phyloP scores from a whole-genome alignment of 2,888 invertebrate species.

The Lepidocyrtinus sp. region DNA sequence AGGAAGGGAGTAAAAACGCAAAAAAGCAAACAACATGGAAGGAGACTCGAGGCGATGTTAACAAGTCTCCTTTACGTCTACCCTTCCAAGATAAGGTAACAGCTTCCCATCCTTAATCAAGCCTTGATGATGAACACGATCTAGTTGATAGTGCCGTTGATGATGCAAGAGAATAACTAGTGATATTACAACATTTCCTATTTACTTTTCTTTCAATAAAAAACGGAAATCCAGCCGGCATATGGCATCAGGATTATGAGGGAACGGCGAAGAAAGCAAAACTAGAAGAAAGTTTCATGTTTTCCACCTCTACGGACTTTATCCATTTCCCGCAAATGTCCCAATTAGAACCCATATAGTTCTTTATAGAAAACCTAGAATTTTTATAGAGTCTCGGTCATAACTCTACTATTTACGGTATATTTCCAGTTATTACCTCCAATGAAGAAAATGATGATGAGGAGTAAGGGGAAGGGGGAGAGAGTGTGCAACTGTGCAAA shows the following conservation, averaged over 20 bases:
- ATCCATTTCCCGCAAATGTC: too few relatives aligned
- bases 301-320: not conserved
- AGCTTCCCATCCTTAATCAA: conserved; percentile 16
- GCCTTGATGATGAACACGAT: not conserved
- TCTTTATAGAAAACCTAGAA: too few relatives aligned
- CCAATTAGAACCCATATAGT: too few relatives aligned
- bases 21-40: too few relatives aligned
- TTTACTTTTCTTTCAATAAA: not conserved
- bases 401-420: not conserved
- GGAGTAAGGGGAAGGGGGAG: not conserved
- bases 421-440: not conserved
- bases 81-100: conserved; percentile 9
- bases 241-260: not conserved
- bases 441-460: not conserved
- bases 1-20: too few relatives aligned
- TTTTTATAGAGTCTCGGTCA: too few relatives aligned
- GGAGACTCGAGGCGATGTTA: not conserved
- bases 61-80: not conserved
- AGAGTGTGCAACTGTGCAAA: not conserved
- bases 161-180: not conserved
- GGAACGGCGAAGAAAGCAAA: not conserved
- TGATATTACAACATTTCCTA: not conserved
- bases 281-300: not conserved
- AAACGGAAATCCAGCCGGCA: not conserved
- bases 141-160: too few relatives aligned